Conservation (phyloP, 2,797 vertebrate species). For the Mionectes olivaceus region DNA sequence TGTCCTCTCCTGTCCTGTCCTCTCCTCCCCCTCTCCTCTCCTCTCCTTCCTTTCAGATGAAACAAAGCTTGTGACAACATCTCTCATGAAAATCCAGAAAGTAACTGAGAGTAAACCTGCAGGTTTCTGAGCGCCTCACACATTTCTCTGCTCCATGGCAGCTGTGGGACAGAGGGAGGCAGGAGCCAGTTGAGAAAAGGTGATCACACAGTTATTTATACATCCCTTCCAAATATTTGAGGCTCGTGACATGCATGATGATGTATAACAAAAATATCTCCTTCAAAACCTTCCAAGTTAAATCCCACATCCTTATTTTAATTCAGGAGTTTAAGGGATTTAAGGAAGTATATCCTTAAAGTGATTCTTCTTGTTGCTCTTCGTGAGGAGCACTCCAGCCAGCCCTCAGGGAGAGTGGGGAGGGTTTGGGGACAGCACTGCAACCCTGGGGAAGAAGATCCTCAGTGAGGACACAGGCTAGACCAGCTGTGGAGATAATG, state of each 20-base stretch:
- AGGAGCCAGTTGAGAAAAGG: constrained; percentile 16
- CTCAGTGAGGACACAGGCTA: fast-evolving
- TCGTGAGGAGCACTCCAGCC: neutral
- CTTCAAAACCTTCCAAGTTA: constrained; percentile 14
- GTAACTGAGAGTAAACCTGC: neutral
- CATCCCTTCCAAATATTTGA: constrained; percentile 55
- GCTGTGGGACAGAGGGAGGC: neutral
- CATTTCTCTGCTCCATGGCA: neutral
- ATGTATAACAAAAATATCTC: constrained; percentile 55
- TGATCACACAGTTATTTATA: constrained; percentile 23
- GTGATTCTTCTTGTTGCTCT: fast-evolving
- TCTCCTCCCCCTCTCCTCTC: neutral
- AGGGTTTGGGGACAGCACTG: neutral
- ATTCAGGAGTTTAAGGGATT: constrained; percentile 25
- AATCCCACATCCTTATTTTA: constrained; percentile 48
- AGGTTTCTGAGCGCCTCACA: fast-evolving
- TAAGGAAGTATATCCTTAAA: neutral
- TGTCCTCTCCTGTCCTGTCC: neutral
- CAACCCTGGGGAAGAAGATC: neutral
- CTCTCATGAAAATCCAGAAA: neutral
- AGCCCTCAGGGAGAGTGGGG: fast-evolving
- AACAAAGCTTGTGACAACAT: neutral
- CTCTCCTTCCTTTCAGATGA: neutral
- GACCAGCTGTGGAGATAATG: neutral
- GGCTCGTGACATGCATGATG: neutral